These are phyloP conservation scores for Macroglossus sobrinus DNA, from an alignment of 2,113 vertebrate genomes.

Conservation along the genomic window DNA sequence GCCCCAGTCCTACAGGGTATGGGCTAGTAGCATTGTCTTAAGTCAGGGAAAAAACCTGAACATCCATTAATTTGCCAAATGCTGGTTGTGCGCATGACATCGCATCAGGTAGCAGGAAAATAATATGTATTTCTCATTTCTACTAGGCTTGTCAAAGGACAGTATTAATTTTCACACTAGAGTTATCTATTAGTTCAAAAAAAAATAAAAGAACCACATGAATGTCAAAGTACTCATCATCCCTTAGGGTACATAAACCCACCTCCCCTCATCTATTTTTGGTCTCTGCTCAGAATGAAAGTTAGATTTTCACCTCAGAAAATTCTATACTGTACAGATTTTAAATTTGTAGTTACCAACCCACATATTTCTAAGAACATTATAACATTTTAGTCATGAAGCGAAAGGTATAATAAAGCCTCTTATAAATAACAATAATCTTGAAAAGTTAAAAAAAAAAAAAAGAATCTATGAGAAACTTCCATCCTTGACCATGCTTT, in stretches of 20 bases:
- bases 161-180: neutral
- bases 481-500: neutral
- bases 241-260: neutral
- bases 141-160: neutral
- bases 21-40: neutral
- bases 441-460: neutral
- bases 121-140: neutral
- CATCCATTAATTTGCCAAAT: neutral
- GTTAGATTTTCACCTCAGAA: constrained; percentile 14
- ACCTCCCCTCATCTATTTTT: neutral
- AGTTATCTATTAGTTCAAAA: neutral
- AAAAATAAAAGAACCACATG: neutral
- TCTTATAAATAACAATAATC: constrained; percentile 52
- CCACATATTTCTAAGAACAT: constrained; percentile 47
- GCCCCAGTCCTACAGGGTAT: neutral
- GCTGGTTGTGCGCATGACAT: neutral
- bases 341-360: constrained; percentile 43
- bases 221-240: neutral
- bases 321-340: constrained; percentile 17
- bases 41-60: neutral
- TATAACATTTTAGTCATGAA: constrained; percentile 46
- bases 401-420: constrained; percentile 40
- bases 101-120: neutral
- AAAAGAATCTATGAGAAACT: neutral
- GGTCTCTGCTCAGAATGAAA: constrained; percentile 28